Percentiles rank a stretch among this genome's conserved stretches.
Conservation (phyloP, 2,888 invertebrate genomes). For the Embidobia sp. region DNA sequence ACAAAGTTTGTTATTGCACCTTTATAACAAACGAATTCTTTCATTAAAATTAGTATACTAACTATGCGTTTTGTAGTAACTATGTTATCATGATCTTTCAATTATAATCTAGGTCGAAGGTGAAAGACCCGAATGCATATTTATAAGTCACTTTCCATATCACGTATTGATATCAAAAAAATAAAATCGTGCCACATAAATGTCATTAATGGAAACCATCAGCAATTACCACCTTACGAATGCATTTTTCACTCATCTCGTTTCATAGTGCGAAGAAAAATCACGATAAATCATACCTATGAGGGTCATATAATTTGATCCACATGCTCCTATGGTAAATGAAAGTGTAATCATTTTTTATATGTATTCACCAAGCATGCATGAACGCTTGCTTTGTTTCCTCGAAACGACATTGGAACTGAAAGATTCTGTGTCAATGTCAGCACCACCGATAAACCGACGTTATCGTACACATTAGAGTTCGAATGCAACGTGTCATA, state of each 20-base stretch:
- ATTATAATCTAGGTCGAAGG: constrained; percentile 2
- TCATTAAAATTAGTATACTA: too few relatives aligned
- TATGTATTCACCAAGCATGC: constrained; percentile 29
- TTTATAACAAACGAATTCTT: too few relatives aligned
- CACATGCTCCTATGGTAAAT: constrained; percentile 22
- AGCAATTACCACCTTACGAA: constrained; percentile 22
- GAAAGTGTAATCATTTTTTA: constrained; percentile 32
- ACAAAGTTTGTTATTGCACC: too few relatives aligned
- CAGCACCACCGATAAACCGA: constrained; percentile 39
- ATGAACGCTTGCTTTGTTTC: constrained; percentile 45
- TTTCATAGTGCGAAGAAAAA: constrained; percentile 4
- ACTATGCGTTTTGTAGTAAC: background rate
- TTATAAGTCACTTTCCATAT: constrained; percentile 18
- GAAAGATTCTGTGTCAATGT: constrained; percentile 42
- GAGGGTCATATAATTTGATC: constrained; percentile 20
- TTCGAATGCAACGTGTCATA: constrained; percentile 38
- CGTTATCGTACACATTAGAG: constrained; percentile 45
- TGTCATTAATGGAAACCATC: constrained; percentile 27
- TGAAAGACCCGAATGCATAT: constrained; percentile 13
- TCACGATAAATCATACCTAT: constrained; percentile 28
- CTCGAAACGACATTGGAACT: constrained; percentile 9
- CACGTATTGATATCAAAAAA: constrained; percentile 3
- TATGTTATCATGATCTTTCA: constrained; percentile 7
- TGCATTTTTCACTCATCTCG: constrained; percentile 24
- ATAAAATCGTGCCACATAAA: constrained; percentile 16